These are phyloP conservation scores for Rhynchotus rufescens DNA, from an alignment of 2,797 vertebrate genomes.

Conservation along the genomic window DNA sequence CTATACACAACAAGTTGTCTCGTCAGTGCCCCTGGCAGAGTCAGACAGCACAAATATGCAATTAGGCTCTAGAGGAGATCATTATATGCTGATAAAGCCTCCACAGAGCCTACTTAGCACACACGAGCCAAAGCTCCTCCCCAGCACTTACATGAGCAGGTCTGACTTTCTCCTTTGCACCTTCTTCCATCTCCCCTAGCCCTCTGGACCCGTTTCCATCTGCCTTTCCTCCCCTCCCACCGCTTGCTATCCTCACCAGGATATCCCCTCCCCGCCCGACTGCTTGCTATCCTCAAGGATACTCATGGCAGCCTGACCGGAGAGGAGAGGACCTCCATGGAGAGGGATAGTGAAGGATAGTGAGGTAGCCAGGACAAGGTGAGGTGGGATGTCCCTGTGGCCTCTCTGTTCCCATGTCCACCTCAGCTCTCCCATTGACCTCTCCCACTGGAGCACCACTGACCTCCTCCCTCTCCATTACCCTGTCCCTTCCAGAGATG, in stretches of 20 bases:
- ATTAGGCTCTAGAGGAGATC: fast-evolving
- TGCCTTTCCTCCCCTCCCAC: neutral
- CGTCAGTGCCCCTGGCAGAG: neutral
- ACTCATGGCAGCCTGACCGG: neutral
- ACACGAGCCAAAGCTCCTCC: neutral
- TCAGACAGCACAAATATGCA: neutral
- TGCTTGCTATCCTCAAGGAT: too few species aligned
- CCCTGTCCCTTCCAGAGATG: fast-evolving
- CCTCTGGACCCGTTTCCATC: fast-evolving
- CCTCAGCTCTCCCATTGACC: too few species aligned
- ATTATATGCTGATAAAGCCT: neutral
- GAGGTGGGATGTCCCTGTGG: fast-evolving
- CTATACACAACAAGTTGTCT: neutral
- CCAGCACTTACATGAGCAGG: fast-evolving
- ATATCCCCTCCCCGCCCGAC: too few species aligned
- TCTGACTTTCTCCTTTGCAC: neutral
- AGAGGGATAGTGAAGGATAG: neutral
- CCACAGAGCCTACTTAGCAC: neutral
- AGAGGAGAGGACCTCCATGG: neutral
- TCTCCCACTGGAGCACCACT: too few species aligned
- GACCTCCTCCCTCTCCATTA: neutral
- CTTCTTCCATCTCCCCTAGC: neutral
- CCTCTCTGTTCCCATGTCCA: neutral
- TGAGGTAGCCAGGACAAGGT: too few species aligned
- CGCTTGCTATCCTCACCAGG: neutral